phyloP scores from a whole-genome alignment of 2,888 invertebrate genomes.

The Nemurella pictetii region DNA sequence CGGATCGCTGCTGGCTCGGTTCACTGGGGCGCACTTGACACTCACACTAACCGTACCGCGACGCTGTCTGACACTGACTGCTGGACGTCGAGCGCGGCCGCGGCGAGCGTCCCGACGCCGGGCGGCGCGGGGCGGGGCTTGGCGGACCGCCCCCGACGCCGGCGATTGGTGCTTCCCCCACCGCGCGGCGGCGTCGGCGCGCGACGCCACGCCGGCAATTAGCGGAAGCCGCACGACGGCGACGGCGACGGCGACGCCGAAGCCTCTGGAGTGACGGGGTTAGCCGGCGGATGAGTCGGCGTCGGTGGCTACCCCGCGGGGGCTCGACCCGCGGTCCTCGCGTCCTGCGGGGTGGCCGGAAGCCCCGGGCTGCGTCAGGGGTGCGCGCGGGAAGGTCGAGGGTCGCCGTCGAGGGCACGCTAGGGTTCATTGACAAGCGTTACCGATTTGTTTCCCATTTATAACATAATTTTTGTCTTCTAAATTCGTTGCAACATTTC shows the following conservation, averaged over 20 bases:
- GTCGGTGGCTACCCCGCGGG: background rate
- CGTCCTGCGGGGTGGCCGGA: background rate
- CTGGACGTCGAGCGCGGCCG: background rate
- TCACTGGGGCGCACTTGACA: background rate
- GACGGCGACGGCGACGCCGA: background rate
- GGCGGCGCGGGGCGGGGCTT: background rate
- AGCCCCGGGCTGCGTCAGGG: background rate
- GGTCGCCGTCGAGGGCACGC: background rate
- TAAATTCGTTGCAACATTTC: too few relatives aligned
- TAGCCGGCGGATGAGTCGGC: background rate
- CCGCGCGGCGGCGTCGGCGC: background rate
- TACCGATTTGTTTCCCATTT: too few relatives aligned
- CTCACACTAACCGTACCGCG: background rate
- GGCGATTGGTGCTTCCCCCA: background rate
- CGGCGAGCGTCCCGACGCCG: background rate
- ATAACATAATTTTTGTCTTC: too few relatives aligned
- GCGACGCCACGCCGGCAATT: background rate
- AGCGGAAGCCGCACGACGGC: background rate
- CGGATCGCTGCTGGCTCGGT: background rate
- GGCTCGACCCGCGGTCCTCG: background rate
- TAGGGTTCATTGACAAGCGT: too few relatives aligned
- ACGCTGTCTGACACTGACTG: background rate
- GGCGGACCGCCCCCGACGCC: background rate
- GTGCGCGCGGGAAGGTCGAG: background rate
- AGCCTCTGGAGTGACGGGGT: background rate